Base-by-base conservation (phyloP, 1,140 invertebrate species). In the Amyelois transitella region DNA sequence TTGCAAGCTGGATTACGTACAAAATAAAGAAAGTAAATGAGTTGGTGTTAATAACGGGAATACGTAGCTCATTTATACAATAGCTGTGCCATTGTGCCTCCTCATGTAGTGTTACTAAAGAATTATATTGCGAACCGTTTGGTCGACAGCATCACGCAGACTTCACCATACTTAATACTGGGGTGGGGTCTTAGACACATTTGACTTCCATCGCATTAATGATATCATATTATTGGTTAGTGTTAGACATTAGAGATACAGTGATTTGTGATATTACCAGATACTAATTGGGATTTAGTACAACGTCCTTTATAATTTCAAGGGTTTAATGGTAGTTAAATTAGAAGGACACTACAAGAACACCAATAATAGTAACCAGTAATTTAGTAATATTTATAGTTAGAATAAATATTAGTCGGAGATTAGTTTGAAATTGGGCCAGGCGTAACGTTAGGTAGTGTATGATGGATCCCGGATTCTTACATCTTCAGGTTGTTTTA, bases 261-360 rank as follows among this genome's bases (percentile, higher is more conserved):
- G 73, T 75, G 70, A 83, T 81, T 82, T 88, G 85, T 88, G 85
- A 88, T 87, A 87, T 85, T 85, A 85, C 74, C 78, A 73, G 67
- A 76, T 84, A 86, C 70, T 81, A 73, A 77, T 74, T 67, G 72
- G 80, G 66, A 75, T 75, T 77, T 86, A 86, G 80, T 80, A 77
- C 79, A 81, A 80, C 72, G 80, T 82, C 77, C 78, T 81, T 68
- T 73, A 73, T 76, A 65, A 72, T 84, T 87, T 84, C 70, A 75
- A 76, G 61, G 60, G 74, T 73, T 72, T 72, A 68, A 77, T 78
- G 63, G 72, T 83, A 79, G 77, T 77, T 48, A 69, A 72, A 75
- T 71, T 84, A 81, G 70, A 77, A 65, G 71, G 70, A 77, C 81
- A 82, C 69, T 68, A 81, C 71, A 71, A 76, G 75, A 87, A 87